These are phyloP conservation scores for Hetaerina americana DNA, from an alignment of 1,140 invertebrate species.

Conservation along the genomic window DNA sequence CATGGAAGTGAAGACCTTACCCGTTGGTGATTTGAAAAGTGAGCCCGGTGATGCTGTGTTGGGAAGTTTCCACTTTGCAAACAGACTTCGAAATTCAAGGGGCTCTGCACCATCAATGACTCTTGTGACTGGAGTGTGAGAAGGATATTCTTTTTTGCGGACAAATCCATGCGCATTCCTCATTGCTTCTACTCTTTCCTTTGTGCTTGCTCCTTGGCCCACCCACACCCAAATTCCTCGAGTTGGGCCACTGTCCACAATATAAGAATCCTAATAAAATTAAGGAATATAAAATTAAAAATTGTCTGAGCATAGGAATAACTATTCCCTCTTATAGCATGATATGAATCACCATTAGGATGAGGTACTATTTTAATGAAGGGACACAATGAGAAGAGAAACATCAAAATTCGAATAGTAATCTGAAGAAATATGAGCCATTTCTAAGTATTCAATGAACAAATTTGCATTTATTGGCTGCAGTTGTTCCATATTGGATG, in stretches of 20 bases:
- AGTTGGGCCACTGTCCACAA: slow-evolving; percentile 65
- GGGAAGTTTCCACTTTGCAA: slow-evolving; percentile 53
- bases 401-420: too few relatives aligned
- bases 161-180: slow-evolving; percentile 78
- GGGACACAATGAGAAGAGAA: too few relatives aligned
- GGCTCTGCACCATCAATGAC: slow-evolving; percentile 73
- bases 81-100: slow-evolving; percentile 69
- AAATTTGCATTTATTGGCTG: too few relatives aligned
- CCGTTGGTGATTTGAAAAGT: not conserved
- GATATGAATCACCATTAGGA: too few relatives aligned
- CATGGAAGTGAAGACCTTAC: not conserved
- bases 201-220: slow-evolving; percentile 52
- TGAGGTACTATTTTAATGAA: too few relatives aligned
- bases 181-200: slow-evolving; percentile 63
- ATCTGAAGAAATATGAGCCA: too few relatives aligned
- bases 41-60: not conserved
- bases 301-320: too few relatives aligned
- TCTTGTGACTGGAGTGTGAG: slow-evolving; percentile 57
- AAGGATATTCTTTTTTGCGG: slow-evolving; percentile 71
- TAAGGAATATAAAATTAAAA: too few relatives aligned
- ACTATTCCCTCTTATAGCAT: too few relatives aligned
- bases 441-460: too few relatives aligned
- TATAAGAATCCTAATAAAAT: slow-evolving; percentile 56
- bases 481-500: too few relatives aligned
- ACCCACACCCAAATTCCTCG: slow-evolving; percentile 90